These are phyloP conservation scores for Alentia gelatinosa DNA, from an alignment of 2,888 invertebrate species.

Conservation along the genomic window DNA sequence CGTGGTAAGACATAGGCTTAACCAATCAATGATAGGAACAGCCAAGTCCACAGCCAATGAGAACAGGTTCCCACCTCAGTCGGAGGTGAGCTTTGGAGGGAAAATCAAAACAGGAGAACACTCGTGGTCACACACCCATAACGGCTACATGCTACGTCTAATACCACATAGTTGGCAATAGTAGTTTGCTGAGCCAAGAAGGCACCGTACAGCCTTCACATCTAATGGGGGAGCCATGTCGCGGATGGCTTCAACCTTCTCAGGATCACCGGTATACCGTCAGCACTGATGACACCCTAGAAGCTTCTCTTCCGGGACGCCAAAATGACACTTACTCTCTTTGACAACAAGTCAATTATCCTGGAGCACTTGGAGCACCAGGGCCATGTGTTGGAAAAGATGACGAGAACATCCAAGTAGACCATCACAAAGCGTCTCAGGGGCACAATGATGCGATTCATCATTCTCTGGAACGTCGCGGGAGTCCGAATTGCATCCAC, in stretches of 20 bases:
- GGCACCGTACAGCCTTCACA: background rate
- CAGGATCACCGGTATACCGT: background rate
- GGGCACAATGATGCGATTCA: constrained; percentile 50
- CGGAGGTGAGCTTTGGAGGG: too few species aligned
- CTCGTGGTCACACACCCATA: too few species aligned
- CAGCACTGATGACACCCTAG: background rate
- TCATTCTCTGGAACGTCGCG: constrained; percentile 56
- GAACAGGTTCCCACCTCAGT: too few species aligned
- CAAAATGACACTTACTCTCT: background rate
- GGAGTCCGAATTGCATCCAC: constrained; percentile 58
- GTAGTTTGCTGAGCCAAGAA: constrained; percentile 50
- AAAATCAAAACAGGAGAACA: too few species aligned
- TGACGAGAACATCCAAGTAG: background rate
- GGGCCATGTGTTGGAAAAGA: background rate
- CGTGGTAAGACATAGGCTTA: too few species aligned
- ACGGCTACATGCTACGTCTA: too few species aligned
- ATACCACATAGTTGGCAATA: constrained; percentile 54
- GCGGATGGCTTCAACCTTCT: background rate
- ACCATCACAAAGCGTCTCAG: background rate
- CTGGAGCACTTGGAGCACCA: background rate
- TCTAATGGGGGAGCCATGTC: background rate
- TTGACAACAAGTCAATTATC: background rate
- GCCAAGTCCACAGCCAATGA: too few species aligned
- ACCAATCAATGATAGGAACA: too few species aligned
- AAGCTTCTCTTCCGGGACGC: background rate